Evolutionary conservation across 2,797 vertebrate genomes (phyloP).

Genomic region (Channallabes apus): DNA sequence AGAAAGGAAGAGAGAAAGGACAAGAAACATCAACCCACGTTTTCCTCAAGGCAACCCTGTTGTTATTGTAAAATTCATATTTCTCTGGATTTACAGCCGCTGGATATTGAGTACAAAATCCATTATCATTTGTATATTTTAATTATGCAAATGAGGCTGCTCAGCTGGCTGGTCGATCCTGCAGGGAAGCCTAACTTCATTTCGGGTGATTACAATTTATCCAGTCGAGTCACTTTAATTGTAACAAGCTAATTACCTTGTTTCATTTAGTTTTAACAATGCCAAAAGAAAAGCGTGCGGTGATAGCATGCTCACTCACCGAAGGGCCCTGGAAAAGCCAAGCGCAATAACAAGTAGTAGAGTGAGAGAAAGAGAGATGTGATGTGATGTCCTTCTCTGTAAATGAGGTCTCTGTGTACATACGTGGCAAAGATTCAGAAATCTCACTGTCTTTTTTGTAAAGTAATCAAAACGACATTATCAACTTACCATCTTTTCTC

Average conservation of each 20-base stretch:
- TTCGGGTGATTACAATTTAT: slow-evolving; percentile 99
- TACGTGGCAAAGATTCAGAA: slow-evolving; percentile 30
- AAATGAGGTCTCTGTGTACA: slow-evolving; percentile 22
- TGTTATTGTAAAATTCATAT: slow-evolving; percentile 99
- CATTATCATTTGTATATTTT: slow-evolving; percentile 99
- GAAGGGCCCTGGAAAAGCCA: slow-evolving; percentile 28
- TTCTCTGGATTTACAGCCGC: slow-evolving; percentile 96
- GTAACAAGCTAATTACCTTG: slow-evolving; percentile 99
- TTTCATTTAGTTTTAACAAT: slow-evolving; percentile 99
- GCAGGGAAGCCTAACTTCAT: slow-evolving; percentile 98
- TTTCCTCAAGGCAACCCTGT: slow-evolving; percentile 86
- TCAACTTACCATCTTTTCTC: not conserved
- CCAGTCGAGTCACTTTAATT: slow-evolving; percentile 99
- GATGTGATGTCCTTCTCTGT: slow-evolving; percentile 31
- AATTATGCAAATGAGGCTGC: slow-evolving; percentile 99
- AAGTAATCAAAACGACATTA: slow-evolving; percentile 22
- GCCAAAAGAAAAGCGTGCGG: slow-evolving; percentile 84
- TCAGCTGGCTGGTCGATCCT: slow-evolving; percentile 97
- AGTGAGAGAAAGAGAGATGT: slow-evolving; percentile 5
- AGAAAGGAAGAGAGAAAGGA: slow-evolving; percentile 16
- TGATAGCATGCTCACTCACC: slow-evolving; percentile 75
- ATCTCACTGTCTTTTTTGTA: not conserved
- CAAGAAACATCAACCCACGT: slow-evolving; percentile 76
- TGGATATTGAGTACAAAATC: slow-evolving; percentile 99
- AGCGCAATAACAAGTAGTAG: slow-evolving; percentile 45